phyloP scores from a whole-genome alignment of 2,888 invertebrate genomes.

The Heliconius aoede region DNA sequence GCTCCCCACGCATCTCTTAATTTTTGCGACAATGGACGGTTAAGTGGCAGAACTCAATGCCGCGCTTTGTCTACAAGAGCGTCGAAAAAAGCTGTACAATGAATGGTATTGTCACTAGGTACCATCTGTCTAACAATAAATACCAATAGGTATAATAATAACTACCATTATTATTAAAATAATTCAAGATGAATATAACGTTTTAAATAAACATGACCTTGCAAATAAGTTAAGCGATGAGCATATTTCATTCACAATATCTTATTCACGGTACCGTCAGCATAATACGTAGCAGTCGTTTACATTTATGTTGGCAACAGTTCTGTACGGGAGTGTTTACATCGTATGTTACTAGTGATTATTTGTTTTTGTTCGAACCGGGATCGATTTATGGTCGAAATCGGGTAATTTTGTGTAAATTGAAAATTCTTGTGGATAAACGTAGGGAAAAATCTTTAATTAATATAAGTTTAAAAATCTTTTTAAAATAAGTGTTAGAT shows the following conservation, averaged over 20 bases:
- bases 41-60: too few species aligned
- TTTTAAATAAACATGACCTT: slow-evolving; percentile 6
- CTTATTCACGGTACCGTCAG: slow-evolving; percentile 19
- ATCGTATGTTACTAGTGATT: slow-evolving; percentile 35
- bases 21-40: too few species aligned
- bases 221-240: slow-evolving; percentile 2
- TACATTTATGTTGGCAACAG: slow-evolving; percentile 40
- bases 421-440: slow-evolving; percentile 28
- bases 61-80: too few species aligned
- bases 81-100: too few species aligned
- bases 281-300: slow-evolving; percentile 25
- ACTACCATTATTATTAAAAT: too few species aligned
- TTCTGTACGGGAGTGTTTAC: slow-evolving; percentile 27
- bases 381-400: slow-evolving; percentile 37
- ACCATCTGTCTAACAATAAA: too few species aligned
- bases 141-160: too few species aligned
- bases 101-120: too few species aligned
- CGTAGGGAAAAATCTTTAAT: slow-evolving; percentile 6
- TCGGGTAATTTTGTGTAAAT: slow-evolving; percentile 27
- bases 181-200: not conserved
- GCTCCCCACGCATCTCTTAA: too few species aligned
- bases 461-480: not conserved
- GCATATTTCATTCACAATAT: slow-evolving; percentile 22
- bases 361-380: slow-evolving; percentile 36
- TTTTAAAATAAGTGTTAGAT: not conserved